Evolutionary conservation across 2,113 vertebrate genomes (phyloP), one percentile per base, ranked within the genome.

Genomic region (Eudyptes chrysolophus): DNA sequence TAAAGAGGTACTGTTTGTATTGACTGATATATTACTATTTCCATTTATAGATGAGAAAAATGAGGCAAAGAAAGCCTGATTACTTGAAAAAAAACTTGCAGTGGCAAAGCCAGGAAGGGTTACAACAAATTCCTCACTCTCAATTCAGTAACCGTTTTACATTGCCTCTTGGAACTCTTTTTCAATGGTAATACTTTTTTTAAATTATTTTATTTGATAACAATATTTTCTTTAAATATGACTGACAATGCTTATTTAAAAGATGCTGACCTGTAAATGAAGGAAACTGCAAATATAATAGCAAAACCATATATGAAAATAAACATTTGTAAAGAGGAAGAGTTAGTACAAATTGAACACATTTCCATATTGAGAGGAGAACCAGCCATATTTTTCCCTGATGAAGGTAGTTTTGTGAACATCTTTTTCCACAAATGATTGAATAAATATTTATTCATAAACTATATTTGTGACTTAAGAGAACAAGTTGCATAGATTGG

Each of bases 401-500:
- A 90, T 92, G 30, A 93, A 83, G 77, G 46, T 44, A 72, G 40
- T 83, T 90, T 92, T 62, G 62, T 80, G 71, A 92, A 66, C 54
- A 85, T 83, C 52, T 93, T 93, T 96, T 96, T 49, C 65, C 87
- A 92, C 71, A 92, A 93, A 94, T 70, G 75, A 96, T 70, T 58
- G 58, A 93, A 94, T 86, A 97, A 94, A 96, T 97, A 95, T 92
- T 95, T 97, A 90, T 83, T 85, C 78, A 84, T 93, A 96, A 97
- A 95, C 85, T 93, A 8, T 76, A 92, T 92, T 93, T 94, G 85
- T 72, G 84, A 92, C 84, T 95, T 92, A 90, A 95, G 75, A 88
- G 54, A 90, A 85, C 57, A 92, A 87, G 62, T 29, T 85, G 71
- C 58, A 84, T 32, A 92, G 85, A 94, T 77, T 90, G 82, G 32